Base-by-base conservation (phyloP, 2,113 vertebrate species). In the Lipotes vexillifer region DNA sequence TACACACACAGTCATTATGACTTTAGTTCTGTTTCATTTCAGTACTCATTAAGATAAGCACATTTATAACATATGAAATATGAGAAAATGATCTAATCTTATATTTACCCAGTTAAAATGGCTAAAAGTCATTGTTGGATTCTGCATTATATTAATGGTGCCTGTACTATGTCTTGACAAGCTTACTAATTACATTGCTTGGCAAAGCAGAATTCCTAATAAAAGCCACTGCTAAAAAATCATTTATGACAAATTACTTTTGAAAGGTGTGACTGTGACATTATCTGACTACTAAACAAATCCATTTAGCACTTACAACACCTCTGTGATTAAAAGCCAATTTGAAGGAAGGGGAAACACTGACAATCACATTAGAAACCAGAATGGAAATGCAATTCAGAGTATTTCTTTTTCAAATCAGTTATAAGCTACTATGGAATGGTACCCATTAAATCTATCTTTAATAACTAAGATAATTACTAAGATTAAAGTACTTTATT, bases 211-310 rank as follows among this genome's bases (percentile, higher is more conserved):
- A 93, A 90, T 63, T 65, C 88, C 75, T 71, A 90, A 27, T 52
- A 88, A 97, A 80, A 98, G 61, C 4, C n/a, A 85, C 46, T 83
- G 23, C 31, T 63, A 61, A 15, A 6, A 97, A 98, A 97, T 87
- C 20, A 81, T 82, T 96, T 74, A 96, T 94, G 93, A 98, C 77
- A 98, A 94, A 93, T 97, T 74, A 72, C 91, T 96, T 97, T 83
- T 93, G 98, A 96, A 95, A 61, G 36, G 84, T 97, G 90, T 27
- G 88, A 96, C 68, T 57, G 90, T 85, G 78, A 84, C 78, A 94
- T 90, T 93, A 31, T 14, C 95, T 81, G 92, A 93, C 94, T 97
- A 92, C 97, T 94, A 96, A 98, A 98, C 96, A 94, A 98, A 98
- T 94, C 97, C 94, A 96, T 96, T 98, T 98, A 98, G 95, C 96